A percentile compares a stretch with the other conserved stretches of the same genome.
Conservation (phyloP, 2,797 vertebrate genomes). For the Ara ararauna region DNA sequence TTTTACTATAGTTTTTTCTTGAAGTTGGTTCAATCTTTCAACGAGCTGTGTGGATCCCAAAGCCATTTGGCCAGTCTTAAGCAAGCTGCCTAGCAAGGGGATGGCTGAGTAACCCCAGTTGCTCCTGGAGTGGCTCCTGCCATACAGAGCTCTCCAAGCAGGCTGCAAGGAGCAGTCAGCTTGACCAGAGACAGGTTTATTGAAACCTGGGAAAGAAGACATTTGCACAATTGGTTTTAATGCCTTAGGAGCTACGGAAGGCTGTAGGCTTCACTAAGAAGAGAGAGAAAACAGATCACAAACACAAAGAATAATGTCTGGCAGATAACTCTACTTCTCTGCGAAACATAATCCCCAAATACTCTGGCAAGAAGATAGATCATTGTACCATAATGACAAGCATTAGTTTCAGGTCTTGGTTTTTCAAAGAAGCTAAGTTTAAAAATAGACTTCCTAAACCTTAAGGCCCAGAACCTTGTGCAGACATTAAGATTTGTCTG, state of each 20-base stretch:
- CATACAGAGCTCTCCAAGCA: neutral
- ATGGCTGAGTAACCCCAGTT: neutral
- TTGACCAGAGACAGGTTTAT: neutral
- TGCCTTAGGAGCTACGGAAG: neutral
- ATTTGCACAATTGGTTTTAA: neutral
- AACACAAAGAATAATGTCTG: slow-evolving; percentile 42
- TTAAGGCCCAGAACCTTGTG: neutral
- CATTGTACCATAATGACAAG: slow-evolving; percentile 32
- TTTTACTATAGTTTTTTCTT: neutral
- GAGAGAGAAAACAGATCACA: slow-evolving; percentile 47
- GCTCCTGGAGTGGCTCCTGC: neutral
- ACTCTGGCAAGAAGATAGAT: slow-evolving; percentile 43
- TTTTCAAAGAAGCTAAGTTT: slow-evolving; percentile 50
- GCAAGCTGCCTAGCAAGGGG: neutral
- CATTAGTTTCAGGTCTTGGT: neutral
- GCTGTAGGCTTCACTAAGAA: neutral
- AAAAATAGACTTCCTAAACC: slow-evolving; percentile 56
- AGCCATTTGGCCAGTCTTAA: neutral
- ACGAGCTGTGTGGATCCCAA: neutral
- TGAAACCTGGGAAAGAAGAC: neutral
- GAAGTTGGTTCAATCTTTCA: neutral
- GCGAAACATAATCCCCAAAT: slow-evolving; percentile 15
- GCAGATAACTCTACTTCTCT: slow-evolving; percentile 21
- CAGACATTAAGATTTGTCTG: slow-evolving; percentile 32
- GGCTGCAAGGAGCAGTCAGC: neutral